phyloP scores from a whole-genome alignment of 2,797 vertebrate genomes.

The Catostomus latipinnis region DNA sequence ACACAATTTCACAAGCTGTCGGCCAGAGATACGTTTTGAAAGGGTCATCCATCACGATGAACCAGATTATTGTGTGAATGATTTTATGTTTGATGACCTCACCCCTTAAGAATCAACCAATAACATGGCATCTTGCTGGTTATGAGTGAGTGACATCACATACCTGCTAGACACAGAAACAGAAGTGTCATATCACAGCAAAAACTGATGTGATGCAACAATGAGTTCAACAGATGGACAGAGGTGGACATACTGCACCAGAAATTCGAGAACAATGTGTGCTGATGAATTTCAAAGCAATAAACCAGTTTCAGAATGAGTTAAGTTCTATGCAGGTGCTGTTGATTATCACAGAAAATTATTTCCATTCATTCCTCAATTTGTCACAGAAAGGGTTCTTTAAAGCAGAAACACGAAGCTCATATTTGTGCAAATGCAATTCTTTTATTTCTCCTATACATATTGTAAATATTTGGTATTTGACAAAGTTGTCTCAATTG shows the following conservation, averaged over 20 bases:
- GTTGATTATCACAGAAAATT: not conserved
- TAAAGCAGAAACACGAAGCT: too few relatives aligned
- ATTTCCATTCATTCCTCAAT: not conserved
- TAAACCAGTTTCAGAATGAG: not conserved
- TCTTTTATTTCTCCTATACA: too few relatives aligned
- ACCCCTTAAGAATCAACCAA: constrained; percentile 3
- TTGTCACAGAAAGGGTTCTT: not conserved
- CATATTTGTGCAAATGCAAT: too few relatives aligned
- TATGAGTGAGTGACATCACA: constrained; percentile 27
- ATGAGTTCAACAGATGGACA: not conserved
- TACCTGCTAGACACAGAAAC: constrained; percentile 4
- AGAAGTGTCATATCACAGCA: constrained; percentile 11
- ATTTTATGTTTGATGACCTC: not conserved
- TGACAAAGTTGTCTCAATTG: too few relatives aligned
- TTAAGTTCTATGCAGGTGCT: not conserved
- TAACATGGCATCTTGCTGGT: not conserved
- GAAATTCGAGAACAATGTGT: constrained; percentile 4
- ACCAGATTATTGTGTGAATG: constrained; percentile 20
- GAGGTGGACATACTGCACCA: not conserved
- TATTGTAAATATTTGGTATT: too few relatives aligned
- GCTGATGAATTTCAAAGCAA: not conserved
- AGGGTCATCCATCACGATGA: constrained; percentile 48
- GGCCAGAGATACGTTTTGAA: constrained; percentile 45
- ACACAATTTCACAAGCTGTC: constrained; percentile 55
- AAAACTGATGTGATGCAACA: not conserved